These are phyloP conservation scores for Anthopleura xanthogrammica DNA, from an alignment of 92 coral and sea anemone species.

Conservation along the genomic window DNA sequence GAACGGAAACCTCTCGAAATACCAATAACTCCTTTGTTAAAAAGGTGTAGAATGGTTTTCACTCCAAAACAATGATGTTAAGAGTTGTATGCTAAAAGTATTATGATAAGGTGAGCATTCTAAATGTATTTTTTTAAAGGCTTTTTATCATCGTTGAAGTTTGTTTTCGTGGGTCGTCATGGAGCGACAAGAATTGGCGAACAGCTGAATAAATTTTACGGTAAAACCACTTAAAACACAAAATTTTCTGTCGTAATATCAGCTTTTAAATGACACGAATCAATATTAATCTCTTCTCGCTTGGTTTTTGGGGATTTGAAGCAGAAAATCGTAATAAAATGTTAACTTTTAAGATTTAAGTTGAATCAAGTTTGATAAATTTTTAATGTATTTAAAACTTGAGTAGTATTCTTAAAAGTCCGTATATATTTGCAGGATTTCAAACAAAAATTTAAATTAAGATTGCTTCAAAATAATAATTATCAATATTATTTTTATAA, in stretches of 20 bases:
- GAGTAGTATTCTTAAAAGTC: too few species aligned
- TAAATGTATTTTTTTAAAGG: background rate
- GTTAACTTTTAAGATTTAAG: background rate
- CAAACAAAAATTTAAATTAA: too few species aligned
- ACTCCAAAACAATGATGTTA: background rate
- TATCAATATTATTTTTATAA: too few species aligned
- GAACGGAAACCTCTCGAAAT: conserved; percentile 4
- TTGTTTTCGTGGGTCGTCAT: background rate
- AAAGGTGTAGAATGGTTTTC: background rate
- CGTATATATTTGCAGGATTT: too few species aligned
- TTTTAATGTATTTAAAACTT: background rate
- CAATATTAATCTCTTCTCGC: background rate
- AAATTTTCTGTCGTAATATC: background rate
- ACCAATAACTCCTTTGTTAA: conserved; percentile 8
- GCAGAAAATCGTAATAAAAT: background rate
- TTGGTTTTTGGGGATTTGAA: background rate
- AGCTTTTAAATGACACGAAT: background rate
- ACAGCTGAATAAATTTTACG: background rate
- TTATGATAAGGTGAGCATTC: conserved; percentile 7
- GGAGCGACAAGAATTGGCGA: background rate
- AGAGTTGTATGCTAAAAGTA: background rate
- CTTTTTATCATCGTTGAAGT: background rate
- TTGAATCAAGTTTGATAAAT: background rate
- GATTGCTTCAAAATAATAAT: too few species aligned
- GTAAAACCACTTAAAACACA: background rate